Base-by-base conservation (phyloP, 35 echinoderm and acorn worm genomes). In the Heliocidaris tuberculata region DNA sequence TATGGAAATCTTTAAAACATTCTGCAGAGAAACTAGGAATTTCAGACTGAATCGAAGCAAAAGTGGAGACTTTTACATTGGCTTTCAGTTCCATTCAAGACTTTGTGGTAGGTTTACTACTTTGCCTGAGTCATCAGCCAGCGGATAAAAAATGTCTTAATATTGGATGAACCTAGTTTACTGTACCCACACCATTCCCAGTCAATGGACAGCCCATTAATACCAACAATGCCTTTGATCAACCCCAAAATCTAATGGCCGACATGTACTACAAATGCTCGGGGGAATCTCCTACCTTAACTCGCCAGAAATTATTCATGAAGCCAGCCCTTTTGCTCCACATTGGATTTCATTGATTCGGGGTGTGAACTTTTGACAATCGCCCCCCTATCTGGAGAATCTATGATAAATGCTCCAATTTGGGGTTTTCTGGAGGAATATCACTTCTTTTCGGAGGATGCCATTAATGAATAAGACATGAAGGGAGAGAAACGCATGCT, bases 331-430 rank as follows among this genome's bases (percentile, higher is more conserved):
- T 89, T 42, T 89, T 89, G 3, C 47, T 89, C 10, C 31, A 19
- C 87, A 15, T 89, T 89, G 32, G 35, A 19, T 47, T 48, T 89
- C 31, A 89, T 89, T 89, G 87, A 89, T 47, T 42, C 1, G 87
- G 24, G 47, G 87, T 47, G 47, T 89, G 87, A 32, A 47, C 31
- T 89, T 48, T 89, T 89, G 87, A 47, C 87, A 89, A 13, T 89
- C 87, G 9, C 87, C 31, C 31, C 87, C 31, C 47, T 89, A 17
- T 47, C 31, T 15, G 31, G 12, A 32, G 87, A 89, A 27, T 78
- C 65, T 78, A 47, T 89, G 87, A 89, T 89, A 89, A 89, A 89
- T 89, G 87, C 87, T 89, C 87, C 29, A 89, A 47, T 48, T 89
- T 89, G 12, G 47, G 17, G 47, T 17, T 89, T 89, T 48, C 87